A percentile compares a stretch with the other conserved stretches of the same genome.
Evolutionary conservation across 92 coral and sea anemone genomes (phyloP).

Genomic region (Bergia puertoricense): DNA sequence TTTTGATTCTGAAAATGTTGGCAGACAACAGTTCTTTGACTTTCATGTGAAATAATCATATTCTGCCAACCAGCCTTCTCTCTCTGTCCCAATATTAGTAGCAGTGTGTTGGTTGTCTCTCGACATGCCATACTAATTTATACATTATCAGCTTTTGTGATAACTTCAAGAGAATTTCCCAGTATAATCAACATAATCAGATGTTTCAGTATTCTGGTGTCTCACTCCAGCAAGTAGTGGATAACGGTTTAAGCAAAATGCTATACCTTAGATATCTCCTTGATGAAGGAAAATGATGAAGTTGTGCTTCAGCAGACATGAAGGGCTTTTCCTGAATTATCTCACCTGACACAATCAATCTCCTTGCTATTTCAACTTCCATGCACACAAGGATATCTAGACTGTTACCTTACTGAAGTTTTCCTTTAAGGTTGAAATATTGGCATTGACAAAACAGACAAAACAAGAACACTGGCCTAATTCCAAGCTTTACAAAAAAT

Average conservation of each 20-base stretch:
- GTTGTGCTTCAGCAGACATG: conserved; percentile 37
- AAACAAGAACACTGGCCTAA: not conserved
- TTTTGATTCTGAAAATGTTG: not conserved
- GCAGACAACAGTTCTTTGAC: not conserved
- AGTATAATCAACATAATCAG: not conserved
- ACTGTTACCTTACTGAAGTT: not conserved
- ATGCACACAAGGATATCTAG: not conserved
- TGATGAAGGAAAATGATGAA: conserved; percentile 4
- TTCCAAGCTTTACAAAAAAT: not conserved
- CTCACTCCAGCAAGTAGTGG: not conserved
- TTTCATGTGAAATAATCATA: not conserved
- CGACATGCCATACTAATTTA: not conserved
- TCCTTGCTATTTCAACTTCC: not conserved
- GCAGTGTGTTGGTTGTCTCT: not conserved
- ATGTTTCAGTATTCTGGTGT: not conserved
- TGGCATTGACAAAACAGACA: not conserved
- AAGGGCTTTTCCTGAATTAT: not conserved
- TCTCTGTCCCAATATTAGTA: conserved; percentile 20
- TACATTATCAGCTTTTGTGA: not conserved
- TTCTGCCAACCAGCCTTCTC: not conserved
- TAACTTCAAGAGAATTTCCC: not conserved
- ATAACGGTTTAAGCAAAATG: not conserved
- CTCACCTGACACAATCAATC: not conserved
- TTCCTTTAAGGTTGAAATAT: not conserved
- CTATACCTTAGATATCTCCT: not conserved